Percentiles rank a stretch among this genome's conserved stretches.
These are phyloP conservation scores for Aurelia aurita DNA, from an alignment of 30 jellyfish, hydroid and myxozoan genomes.

Conservation along the genomic window DNA sequence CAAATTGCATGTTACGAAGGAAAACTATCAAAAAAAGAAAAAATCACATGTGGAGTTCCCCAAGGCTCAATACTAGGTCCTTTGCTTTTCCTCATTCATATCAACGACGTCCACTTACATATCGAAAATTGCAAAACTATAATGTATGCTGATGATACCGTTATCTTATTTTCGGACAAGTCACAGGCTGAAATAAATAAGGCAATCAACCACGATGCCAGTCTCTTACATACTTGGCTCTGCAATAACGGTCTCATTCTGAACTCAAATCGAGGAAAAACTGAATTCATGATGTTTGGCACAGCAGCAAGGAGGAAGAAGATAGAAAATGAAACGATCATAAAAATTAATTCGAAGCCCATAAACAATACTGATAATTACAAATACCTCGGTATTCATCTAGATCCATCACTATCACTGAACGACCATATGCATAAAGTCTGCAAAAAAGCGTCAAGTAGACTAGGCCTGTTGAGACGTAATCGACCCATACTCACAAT, in stretches of 20 bases:
- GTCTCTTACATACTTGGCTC: constrained; percentile 40
- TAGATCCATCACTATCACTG: constrained; percentile 27
- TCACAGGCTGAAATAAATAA: constrained; percentile 51
- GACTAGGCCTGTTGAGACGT: constrained; percentile 14
- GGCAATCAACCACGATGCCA: constrained; percentile 62
- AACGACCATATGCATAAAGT: constrained; percentile 26
- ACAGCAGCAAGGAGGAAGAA: constrained; percentile 22
- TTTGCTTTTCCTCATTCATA: too few relatives aligned
- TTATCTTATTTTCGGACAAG: too few relatives aligned
- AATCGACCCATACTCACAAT: constrained; percentile 28
- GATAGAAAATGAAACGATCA: not conserved
- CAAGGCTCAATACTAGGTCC: too few relatives aligned
- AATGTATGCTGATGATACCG: too few relatives aligned
- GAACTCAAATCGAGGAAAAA: constrained; percentile 21
- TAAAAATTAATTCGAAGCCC: not conserved
- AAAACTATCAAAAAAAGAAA: constrained; percentile 10
- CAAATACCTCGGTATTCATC: too few relatives aligned
- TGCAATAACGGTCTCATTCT: constrained; percentile 47
- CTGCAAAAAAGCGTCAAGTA: constrained; percentile 17
- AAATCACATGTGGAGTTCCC: constrained; percentile 52
- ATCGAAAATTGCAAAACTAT: too few relatives aligned
- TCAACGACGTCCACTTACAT: too few relatives aligned
- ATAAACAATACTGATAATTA: not conserved
- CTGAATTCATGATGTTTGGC: constrained; percentile 27
- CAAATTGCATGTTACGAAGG: constrained; percentile 48